A percentile compares a stretch with the other conserved stretches of the same genome.
Evolutionary conservation across 2,113 vertebrate genomes (phyloP).

Genomic region (Arothron firmamentum): DNA sequence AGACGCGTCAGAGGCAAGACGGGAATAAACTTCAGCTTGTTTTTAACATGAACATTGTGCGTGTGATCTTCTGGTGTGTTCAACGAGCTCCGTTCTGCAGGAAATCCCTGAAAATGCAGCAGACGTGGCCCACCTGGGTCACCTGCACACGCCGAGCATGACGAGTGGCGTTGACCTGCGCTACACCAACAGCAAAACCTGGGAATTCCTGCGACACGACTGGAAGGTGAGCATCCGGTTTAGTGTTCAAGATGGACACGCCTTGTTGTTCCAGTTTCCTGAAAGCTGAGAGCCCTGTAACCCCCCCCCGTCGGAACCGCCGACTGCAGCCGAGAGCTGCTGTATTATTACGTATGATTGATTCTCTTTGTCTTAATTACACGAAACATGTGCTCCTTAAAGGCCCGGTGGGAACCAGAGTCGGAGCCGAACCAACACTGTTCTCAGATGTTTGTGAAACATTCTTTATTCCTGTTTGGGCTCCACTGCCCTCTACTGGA

Average conservation of each 20-base stretch:
- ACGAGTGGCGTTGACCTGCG: constrained; percentile 73
- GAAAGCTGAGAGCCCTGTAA: no score
- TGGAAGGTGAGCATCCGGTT: constrained; percentile 74
- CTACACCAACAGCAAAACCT: constrained; percentile 72
- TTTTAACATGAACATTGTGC: no score
- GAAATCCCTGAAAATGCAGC: constrained; percentile 83
- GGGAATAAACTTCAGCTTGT: no score
- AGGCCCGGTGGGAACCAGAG: constrained; percentile 79
- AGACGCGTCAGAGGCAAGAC: no score
- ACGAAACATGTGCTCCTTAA: neutral
- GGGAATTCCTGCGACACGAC: constrained; percentile 75
- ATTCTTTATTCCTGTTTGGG: constrained; percentile 71
- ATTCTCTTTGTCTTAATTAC: no score
- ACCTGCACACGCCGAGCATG: constrained; percentile 75
- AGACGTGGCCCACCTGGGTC: constrained; percentile 73
- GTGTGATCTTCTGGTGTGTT: neutral
- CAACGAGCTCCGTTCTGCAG: constrained; percentile 43
- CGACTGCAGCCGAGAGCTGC: no score
- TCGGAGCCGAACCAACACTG: constrained; percentile 75
- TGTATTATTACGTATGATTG: no score
- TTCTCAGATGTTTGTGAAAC: constrained; percentile 76
- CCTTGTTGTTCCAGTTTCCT: neutral
- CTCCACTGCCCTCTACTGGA: constrained; percentile 70
- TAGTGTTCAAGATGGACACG: no score
- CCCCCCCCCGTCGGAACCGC: neutral